Conservation (phyloP, 2,797 vertebrate genomes). For the Rhadinocentrus ornatus region DNA sequence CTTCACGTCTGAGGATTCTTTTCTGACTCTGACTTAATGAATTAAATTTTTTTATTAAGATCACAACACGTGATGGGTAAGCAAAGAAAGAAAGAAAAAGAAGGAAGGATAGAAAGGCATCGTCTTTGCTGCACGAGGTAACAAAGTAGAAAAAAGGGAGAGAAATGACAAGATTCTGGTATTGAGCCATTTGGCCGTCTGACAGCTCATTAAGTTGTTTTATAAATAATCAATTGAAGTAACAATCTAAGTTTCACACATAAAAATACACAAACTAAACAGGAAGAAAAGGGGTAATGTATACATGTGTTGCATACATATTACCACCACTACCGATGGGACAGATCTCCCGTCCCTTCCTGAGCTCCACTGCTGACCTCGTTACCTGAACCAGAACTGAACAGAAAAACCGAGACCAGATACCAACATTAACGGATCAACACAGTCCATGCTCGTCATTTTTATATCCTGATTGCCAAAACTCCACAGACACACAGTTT, state of each 20-base stretch:
- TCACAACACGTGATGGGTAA: background rate
- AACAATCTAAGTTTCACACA: slow-evolving; percentile 51
- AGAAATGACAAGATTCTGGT: slow-evolving; percentile 28
- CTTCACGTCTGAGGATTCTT: background rate
- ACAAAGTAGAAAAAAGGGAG: background rate
- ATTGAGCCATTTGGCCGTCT: slow-evolving; percentile 59
- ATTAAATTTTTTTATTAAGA: background rate
- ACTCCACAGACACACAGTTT: no score
- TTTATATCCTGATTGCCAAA: no score
- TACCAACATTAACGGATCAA: no score
- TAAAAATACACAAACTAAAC: background rate
- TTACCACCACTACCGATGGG: no score
- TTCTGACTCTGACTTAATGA: background rate
- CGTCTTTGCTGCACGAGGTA: slow-evolving; percentile 7
- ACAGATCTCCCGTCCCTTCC: no score
- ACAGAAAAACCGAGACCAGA: no score
- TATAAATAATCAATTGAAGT: slow-evolving; percentile 67
- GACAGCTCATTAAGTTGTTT: slow-evolving; percentile 67
- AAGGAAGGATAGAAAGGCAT: background rate
- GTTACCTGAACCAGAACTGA: background rate
- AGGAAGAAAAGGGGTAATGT: background rate
- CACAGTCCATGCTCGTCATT: no score
- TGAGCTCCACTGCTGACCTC: background rate
- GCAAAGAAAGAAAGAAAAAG: background rate
- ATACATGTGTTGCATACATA: background rate